Evolutionary conservation across 2,113 vertebrate genomes (phyloP), one percentile per base, ranked within the genome.

Genomic region (Alectura lathami): DNA sequence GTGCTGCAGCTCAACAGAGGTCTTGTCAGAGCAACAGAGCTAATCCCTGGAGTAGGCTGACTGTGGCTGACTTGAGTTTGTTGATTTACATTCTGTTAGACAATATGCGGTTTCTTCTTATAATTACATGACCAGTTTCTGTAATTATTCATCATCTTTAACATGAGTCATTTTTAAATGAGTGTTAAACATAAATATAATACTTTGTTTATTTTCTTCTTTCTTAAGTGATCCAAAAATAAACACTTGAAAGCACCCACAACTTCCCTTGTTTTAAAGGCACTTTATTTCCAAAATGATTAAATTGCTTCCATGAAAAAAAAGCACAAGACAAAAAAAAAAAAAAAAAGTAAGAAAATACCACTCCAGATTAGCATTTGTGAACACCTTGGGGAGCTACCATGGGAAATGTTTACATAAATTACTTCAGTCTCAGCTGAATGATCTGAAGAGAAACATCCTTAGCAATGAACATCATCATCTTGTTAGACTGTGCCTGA

Each of bases 101-200:
- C 75, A 96, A 94, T 70, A 40, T 75, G 78, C 2, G n/a, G 86
- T 95, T 97, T 94, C 86, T 92, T 89, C 78, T 95, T 88, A 93
- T 95, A 96, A 94, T 94, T 96, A 79, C 88, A 93, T 62, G 88
- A 79, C 74, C 72, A 29, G 64, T 74, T 95, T 86, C 90, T 86
- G 91, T 91, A 96, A 90, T 92, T 96, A 91, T 93, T 94, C 95
- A 97, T 92, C 64, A 89, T 79, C 67, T 92, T 92, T 73, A 94
- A 57, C n/a, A 72, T 86, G 3, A 88, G 43, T 26, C 3, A 1
- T 91, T 85, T 88, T 56, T 77, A 78, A 95, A 75, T 51, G 17
- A 67, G 30, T 75, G 69, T 89, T 89, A 91, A 73, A 72, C 6
- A 66, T 68, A 80, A 92, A 89, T 60, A 88, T 69, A 82, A 47